A percentile compares a stretch with the other conserved stretches of the same genome.
These are phyloP conservation scores for Cotesia vestalis DNA, from an alignment of 1,140 invertebrate species.

Conservation along the genomic window DNA sequence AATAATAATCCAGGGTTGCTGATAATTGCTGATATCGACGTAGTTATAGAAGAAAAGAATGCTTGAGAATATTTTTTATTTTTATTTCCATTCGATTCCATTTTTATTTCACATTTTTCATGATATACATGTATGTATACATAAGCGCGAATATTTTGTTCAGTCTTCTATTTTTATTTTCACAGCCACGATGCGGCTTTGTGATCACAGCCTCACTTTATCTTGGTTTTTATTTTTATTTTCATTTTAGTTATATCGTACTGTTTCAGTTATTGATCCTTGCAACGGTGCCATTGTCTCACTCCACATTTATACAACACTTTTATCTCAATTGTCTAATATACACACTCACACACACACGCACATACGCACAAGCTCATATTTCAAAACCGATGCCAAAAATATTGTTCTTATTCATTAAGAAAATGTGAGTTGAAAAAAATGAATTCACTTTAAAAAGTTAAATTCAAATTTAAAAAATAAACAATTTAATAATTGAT, in stretches of 20 bases:
- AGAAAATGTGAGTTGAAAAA: too few relatives aligned
- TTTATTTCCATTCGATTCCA: background rate
- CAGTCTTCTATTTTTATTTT: constrained; percentile 5
- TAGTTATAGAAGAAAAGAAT: constrained; percentile 2
- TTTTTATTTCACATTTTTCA: too few relatives aligned
- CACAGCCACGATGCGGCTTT: constrained; percentile 11
- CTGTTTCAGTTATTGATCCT: constrained; percentile 1
- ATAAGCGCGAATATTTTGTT: too few relatives aligned
- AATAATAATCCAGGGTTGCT: constrained; percentile 1
- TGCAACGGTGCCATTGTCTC: background rate
- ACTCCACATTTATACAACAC: background rate
- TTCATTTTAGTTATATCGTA: background rate
- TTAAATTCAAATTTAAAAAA: too few relatives aligned
- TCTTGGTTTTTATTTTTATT: background rate
- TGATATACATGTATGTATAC: too few relatives aligned
- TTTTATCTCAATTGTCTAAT: background rate
- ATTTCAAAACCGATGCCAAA: too few relatives aligned
- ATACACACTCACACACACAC: too few relatives aligned
- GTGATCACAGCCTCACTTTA: background rate
- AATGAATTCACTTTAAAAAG: too few relatives aligned
- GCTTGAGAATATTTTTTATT: background rate
- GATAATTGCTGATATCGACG: constrained; percentile 1
- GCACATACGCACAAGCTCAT: too few relatives aligned
- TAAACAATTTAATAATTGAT: too few relatives aligned
- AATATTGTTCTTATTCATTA: background rate